Base-by-base conservation (phyloP, 2,797 vertebrate species). In the Acanthurus lineatus region DNA sequence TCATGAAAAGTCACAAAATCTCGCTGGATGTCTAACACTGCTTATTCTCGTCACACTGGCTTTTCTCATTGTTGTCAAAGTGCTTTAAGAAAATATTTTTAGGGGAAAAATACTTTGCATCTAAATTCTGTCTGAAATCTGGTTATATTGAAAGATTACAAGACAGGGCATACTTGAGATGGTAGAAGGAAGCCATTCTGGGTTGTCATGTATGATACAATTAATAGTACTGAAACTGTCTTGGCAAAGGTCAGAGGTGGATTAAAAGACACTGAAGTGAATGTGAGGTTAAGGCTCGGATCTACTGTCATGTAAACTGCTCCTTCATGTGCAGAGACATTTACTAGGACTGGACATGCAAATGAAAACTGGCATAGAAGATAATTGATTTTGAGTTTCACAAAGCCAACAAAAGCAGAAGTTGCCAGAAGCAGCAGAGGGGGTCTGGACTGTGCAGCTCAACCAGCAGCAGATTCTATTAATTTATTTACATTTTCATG, bases 261-360 rank as follows among this genome's bases (percentile, higher is more conserved):
- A 85, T 28, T 75, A 73, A 91, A 89, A 82, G 88, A 89, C 91
- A 87, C 84, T 88, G 82, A 86, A 84, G 66, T 88, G 74, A 88
- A 86, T 63, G 49, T 83, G 61, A 61, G 59, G 73, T 86, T 58
- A 73, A 88, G 89, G 88, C 91, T 60, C 81, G 54, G 87, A 90
- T 91, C 86, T 85, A 88, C 76, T 48, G 0, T 66, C 60, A 49
- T 64, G 17, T 78, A 40, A 82, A 75, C 61, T 67, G 64, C 52
- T 76, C 66, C 48, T 58, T 59, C 32, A 45, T 44, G 54, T 73
- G 62, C 71, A 71, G 67, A 72, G n/a, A 76, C 73, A 66, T 32
- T 44, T 53, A 73, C 64, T 5, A 73, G 11, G 48, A 76, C 15
- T 0, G 0, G 15, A 69, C 78, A 79, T 86, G 87, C 83, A 86